Evolutionary conservation across 2,113 vertebrate genomes (phyloP), one percentile per base, ranked within the genome.

Genomic region (Indicator indicator): DNA sequence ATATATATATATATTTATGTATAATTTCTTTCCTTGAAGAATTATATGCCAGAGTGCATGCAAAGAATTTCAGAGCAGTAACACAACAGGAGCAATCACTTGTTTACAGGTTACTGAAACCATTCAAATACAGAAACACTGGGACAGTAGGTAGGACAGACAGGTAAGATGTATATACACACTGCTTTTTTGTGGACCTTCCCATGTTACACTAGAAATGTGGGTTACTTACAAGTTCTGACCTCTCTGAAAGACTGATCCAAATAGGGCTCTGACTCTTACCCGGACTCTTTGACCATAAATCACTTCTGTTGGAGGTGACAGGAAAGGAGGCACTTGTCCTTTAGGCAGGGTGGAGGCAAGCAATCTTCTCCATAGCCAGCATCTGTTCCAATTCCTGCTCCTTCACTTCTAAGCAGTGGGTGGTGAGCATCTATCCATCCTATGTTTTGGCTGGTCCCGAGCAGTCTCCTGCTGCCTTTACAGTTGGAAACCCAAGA

Each of bases 1-100:
- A 91, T 94, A 92, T 95, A 90, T 60, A 93, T 96, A 94, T 92
- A 90, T 93, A 88, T 71, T 74, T 88, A 95, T 95, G 92, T 91
- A 94, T 90, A 89, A 59, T 82, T 81, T 91, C 55, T 87, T 90
- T 93, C 78, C 86, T 96, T 95, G 86, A 96, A 95, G 93, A 96
- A 96, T 95, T 93, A 73, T 92, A 96, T 95, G 94, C 82, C 71
- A 89, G 95, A 96, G 87, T 85, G 96, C 97, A 97, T 96, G 97
- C 97, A 97, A 90, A 92, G 86, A 93, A 92, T 86, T 94, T 95
- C 63, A 83, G 74, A 96, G 92, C 95, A 89, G 91, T 94, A 95
- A 94, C 89, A 97, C 95, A 94, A 93, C 74, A 95, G 93, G 93
- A 96, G 85, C 86, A 91, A 94, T 95, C 95, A 97, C 93, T 95